Evolutionary conservation across 2,888 invertebrate species (phyloP).

Genomic region (Synergus laeviventris): DNA sequence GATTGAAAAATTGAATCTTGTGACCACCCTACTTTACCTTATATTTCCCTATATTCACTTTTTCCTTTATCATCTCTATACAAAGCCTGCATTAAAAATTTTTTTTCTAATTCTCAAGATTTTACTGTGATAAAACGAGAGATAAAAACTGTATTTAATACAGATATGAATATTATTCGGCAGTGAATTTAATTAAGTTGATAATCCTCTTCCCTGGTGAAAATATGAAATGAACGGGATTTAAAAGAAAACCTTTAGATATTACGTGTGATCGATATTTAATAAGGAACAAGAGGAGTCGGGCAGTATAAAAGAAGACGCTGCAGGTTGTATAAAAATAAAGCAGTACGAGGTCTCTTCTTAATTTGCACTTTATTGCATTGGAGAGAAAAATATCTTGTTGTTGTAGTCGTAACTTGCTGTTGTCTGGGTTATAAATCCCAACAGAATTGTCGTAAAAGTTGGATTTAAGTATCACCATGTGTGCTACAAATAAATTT

Average conservation of each 20-base stretch:
- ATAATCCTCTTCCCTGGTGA: neutral
- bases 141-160: neutral
- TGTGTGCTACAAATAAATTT: neutral
- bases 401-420: neutral
- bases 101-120: neutral
- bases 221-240: neutral
- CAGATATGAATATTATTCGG: neutral
- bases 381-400: neutral
- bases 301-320: neutral
- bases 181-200: neutral
- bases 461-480: neutral
- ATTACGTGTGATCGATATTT: conserved; percentile 20
- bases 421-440: neutral
- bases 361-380: neutral
- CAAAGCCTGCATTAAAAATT: too few species aligned
- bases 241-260: neutral
- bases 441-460: neutral
- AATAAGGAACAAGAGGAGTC: conserved; percentile 14
- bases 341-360: neutral
- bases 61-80: too few species aligned
- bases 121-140: neutral
- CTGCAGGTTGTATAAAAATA: neutral
- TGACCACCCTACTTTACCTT: too few species aligned
- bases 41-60: too few species aligned
- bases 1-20: too few species aligned